phyloP scores from a whole-genome alignment of 1,140 invertebrate species.

The Orussus abietinus region DNA sequence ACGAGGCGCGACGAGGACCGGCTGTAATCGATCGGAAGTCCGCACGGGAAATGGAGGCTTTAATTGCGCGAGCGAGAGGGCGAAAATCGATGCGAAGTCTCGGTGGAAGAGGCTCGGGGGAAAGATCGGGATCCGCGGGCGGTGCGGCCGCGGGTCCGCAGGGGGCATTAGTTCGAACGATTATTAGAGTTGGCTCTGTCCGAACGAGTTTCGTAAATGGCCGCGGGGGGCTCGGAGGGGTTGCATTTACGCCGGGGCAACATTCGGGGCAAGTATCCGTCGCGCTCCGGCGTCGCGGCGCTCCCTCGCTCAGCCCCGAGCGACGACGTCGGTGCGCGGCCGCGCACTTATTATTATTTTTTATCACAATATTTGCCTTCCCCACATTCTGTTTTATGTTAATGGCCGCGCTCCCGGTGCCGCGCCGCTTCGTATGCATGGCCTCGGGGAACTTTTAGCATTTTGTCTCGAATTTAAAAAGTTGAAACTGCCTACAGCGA shows the following conservation, averaged over 20 bases:
- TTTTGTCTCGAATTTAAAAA: conserved; percentile 49
- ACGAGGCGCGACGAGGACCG: too few species aligned
- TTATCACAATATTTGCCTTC: conserved; percentile 53
- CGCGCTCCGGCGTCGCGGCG: conserved; percentile 27
- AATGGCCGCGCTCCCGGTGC: conserved; percentile 32
- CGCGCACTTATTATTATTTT: conserved; percentile 43
- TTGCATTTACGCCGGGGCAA: conserved; percentile 32
- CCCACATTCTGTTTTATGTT: conserved; percentile 51
- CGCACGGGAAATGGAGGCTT: too few species aligned
- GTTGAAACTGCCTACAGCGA: too few species aligned
- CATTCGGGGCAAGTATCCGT: conserved; percentile 25
- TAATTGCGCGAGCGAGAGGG: too few species aligned
- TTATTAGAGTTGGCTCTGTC: conserved; percentile 53
- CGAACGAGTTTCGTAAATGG: conserved; percentile 51
- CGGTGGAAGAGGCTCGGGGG: too few species aligned
- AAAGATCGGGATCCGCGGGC: too few species aligned
- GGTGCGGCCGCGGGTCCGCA: conserved; percentile 1
- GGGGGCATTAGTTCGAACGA: conserved; percentile 50
- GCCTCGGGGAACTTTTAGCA: conserved; percentile 47
- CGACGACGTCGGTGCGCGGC: conserved; percentile 18
- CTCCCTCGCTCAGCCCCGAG: conserved; percentile 9
- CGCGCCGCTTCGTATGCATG: conserved; percentile 39
- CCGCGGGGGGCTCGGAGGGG: conserved; percentile 29
- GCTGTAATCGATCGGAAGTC: too few species aligned
- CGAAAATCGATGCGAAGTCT: too few species aligned